Percentiles rank a stretch among this genome's conserved stretches.
These are phyloP conservation scores for Pachycephus smyrnensis DNA, from an alignment of 2,888 invertebrate species.

Conservation along the genomic window DNA sequence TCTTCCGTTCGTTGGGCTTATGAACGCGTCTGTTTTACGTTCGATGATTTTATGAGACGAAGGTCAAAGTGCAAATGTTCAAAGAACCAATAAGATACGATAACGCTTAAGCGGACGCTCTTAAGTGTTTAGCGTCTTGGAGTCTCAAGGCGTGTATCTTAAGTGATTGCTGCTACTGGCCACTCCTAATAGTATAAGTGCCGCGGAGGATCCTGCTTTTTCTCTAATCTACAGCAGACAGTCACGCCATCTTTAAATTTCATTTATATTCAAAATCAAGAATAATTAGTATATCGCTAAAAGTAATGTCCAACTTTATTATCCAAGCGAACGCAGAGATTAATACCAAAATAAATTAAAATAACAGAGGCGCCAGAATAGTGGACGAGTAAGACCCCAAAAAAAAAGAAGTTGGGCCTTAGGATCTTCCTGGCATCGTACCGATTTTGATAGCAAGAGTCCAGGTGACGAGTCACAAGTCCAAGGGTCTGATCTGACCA, in stretches of 20 bases:
- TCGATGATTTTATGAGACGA: conserved; percentile 50
- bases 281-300: neutral
- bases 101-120: conserved; percentile 33
- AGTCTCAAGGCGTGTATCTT: conserved; percentile 43
- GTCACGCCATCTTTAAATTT: neutral
- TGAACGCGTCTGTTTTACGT: conserved; percentile 52
- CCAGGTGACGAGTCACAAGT: neutral
- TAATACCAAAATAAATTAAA: neutral
- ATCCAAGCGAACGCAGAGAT: neutral
- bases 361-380: neutral
- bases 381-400: neutral
- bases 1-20: neutral
- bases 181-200: conserved; percentile 41
- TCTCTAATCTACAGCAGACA: neutral
- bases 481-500: neutral
- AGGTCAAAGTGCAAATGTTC: conserved; percentile 59
- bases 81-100: conserved; percentile 52
- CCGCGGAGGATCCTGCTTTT: neutral
- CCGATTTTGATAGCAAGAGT: neutral
- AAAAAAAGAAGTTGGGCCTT: neutral
- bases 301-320: neutral
- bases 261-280: neutral
- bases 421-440: neutral
- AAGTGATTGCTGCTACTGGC: conserved; percentile 43
- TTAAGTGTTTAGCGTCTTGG: conserved; percentile 31